phyloP scores from a whole-genome alignment of 2,113 vertebrate species.

The Fregetta grallaria region DNA sequence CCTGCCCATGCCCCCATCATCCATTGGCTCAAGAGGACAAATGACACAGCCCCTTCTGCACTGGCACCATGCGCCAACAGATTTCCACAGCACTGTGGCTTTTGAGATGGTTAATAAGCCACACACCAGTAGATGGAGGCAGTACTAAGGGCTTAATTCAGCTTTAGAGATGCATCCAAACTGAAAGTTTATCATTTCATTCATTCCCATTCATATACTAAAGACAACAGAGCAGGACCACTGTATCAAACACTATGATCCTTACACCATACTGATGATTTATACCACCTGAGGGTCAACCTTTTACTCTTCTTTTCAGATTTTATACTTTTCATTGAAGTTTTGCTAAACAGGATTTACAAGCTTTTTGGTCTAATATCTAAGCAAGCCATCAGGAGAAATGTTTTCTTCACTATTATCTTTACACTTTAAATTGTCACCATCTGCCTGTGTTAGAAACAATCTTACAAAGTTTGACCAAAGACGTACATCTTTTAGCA shows the following conservation, averaged over 20 bases:
- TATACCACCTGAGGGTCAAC: background rate
- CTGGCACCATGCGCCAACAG: background rate
- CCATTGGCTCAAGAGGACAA: accelerated
- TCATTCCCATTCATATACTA: background rate
- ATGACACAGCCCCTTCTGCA: background rate
- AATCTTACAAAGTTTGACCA: background rate
- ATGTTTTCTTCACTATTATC: background rate
- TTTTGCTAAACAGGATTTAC: background rate
- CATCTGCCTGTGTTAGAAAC: background rate
- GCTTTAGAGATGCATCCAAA: background rate
- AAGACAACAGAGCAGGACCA: background rate
- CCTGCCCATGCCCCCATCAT: accelerated
- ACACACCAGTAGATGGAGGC: background rate
- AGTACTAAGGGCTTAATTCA: background rate
- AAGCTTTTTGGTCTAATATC: background rate
- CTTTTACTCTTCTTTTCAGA: background rate
- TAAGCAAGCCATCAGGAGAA: background rate
- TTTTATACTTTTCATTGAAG: background rate
- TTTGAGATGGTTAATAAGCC: background rate
- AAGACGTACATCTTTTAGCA: background rate
- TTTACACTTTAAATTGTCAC: background rate
- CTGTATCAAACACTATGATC: background rate
- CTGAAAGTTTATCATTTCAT: background rate
- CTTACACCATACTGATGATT: background rate
- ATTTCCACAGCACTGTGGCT: background rate